phyloP scores from a whole-genome alignment of 1,140 invertebrate species.

The Neodiprion pinetum region DNA sequence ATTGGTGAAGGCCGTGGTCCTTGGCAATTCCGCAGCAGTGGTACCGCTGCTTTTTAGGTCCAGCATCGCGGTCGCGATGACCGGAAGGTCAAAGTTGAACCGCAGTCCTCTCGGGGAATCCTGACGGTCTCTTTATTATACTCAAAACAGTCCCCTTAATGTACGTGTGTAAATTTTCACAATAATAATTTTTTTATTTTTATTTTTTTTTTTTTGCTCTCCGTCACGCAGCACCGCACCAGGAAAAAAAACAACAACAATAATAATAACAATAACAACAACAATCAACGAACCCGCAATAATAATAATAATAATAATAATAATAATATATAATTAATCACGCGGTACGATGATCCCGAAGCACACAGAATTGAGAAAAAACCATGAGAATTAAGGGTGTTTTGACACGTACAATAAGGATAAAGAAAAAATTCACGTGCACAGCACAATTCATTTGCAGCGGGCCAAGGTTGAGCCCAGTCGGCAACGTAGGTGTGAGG shows the following conservation, averaged over 20 bases:
- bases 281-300: background rate
- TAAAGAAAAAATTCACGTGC: too few species aligned
- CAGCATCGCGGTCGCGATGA: conserved; percentile 59
- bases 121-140: too few species aligned
- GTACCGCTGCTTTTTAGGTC: conserved; percentile 69
- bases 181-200: background rate
- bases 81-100: background rate
- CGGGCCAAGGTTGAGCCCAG: too few species aligned
- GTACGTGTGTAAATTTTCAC: background rate
- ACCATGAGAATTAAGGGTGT: too few species aligned
- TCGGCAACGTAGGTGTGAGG: background rate
- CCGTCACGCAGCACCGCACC: background rate
- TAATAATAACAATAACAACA: background rate
- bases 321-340: too few species aligned
- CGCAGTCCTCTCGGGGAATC: background rate
- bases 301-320: background rate
- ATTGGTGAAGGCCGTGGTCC: conserved; percentile 66
- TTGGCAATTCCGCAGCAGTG: conserved; percentile 66
- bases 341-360: too few species aligned
- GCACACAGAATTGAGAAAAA: too few species aligned
- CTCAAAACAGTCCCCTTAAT: too few species aligned
- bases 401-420: too few species aligned
- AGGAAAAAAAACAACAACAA: background rate
- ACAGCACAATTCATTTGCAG: too few species aligned
- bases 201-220: too few species aligned